Percentiles rank a stretch among this genome's conserved stretches.
Evolutionary conservation across 2,113 vertebrate species (phyloP).

Genomic region (Cynoglossus semilaevis): DNA sequence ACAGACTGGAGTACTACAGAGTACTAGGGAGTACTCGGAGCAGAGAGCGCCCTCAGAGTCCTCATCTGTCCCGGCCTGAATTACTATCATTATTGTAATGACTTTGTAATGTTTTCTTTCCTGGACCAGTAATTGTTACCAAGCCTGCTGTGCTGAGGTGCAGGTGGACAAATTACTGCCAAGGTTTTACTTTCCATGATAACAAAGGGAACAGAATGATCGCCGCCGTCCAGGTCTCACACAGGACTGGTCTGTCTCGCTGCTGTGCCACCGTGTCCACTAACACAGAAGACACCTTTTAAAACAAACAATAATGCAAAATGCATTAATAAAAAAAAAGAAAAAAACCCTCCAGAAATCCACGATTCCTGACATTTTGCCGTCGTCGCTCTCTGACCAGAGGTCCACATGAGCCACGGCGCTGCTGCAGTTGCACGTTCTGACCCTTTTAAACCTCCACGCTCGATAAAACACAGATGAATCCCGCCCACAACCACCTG

Average conservation of each 20-base stretch:
- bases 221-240: conserved; percentile 33
- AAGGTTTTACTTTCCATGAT: conserved; percentile 61
- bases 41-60: conserved; percentile 50
- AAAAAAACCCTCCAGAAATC: neutral
- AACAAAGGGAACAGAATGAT: conserved; percentile 46
- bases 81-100: conserved; percentile 80
- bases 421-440: conserved; percentile 39
- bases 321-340: neutral
- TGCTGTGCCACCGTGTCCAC: neutral
- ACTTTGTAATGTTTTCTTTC: conserved; percentile 77
- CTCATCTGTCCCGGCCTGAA: conserved; percentile 62
- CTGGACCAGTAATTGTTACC: conserved; percentile 75
- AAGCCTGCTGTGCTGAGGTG: conserved; percentile 65
- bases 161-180: conserved; percentile 73
- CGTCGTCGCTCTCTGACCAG: conserved; percentile 4
- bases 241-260: conserved; percentile 9
- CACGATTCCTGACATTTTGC: conserved; percentile 8
- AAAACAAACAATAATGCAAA: neutral
- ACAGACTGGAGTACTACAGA: conserved; percentile 8
- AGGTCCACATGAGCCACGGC: conserved; percentile 16
- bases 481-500: conserved; percentile 57
- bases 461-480: conserved; percentile 65
- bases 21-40: conserved; percentile 4
- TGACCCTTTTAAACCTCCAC: conserved; percentile 68
- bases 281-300: neutral